Evolutionary conservation across 2,113 vertebrate species (phyloP).

Genomic region (Microcebus griseorufus): DNA sequence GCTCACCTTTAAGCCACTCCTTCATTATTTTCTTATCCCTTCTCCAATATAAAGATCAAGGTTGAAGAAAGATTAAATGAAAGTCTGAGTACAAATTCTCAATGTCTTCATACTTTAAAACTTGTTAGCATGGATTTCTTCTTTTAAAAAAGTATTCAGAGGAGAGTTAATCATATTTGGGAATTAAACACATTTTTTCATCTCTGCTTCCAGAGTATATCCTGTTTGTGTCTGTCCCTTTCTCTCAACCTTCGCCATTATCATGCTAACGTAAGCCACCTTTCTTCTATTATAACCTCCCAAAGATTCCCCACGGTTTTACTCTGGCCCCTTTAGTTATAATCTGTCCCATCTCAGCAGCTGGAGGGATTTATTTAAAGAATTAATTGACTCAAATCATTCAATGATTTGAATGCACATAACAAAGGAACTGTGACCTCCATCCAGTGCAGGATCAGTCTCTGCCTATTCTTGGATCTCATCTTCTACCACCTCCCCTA

Average conservation of each 20-base stretch:
- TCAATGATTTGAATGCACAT: not conserved
- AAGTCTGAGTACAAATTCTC: not conserved
- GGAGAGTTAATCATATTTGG: not conserved
- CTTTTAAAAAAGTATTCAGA: not conserved
- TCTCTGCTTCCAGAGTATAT: not conserved
- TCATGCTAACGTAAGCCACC: not conserved
- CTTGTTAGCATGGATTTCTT: not conserved
- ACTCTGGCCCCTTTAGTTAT: not conserved
- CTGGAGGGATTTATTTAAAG: not conserved
- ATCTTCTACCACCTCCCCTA: not conserved
- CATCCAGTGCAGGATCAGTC: rapidly evolving
- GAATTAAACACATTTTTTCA: not conserved
- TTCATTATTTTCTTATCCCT: not conserved
- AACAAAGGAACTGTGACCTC: not conserved
- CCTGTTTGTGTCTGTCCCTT: not conserved
- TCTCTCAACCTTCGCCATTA: not conserved
- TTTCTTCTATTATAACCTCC: not conserved
- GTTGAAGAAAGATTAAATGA: not conserved
- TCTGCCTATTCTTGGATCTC: not conserved
- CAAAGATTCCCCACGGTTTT: not conserved
- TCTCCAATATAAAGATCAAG: not conserved
- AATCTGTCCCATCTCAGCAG: not conserved
- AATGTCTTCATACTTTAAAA: not conserved
- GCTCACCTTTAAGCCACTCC: not conserved
- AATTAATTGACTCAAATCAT: not conserved